Conservation (phyloP, 2,797 vertebrate species). For the Nasua narica region DNA sequence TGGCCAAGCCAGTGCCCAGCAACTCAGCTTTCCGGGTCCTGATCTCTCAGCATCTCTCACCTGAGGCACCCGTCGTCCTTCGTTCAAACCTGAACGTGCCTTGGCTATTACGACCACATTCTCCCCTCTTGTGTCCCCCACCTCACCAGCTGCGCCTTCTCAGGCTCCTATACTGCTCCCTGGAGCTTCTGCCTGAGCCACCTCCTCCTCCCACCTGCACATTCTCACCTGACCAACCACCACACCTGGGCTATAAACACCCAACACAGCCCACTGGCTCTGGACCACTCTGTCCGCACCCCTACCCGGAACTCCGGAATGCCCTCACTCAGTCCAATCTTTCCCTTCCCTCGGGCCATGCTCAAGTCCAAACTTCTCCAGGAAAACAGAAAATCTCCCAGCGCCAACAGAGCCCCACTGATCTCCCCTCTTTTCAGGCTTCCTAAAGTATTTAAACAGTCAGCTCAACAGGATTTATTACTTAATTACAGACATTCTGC, state of each 20-base stretch:
- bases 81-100: not conserved
- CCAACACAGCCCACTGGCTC: accelerated
- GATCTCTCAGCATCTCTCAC: not conserved
- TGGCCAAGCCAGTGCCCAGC: not conserved
- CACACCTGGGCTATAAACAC: not conserved
- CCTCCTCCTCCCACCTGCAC: not conserved
- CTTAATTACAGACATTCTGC: slow-evolving; percentile 27
- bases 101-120: not conserved
- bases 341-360: not conserved
- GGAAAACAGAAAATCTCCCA: not conserved
- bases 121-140: not conserved
- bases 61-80: accelerated
- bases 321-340: not conserved
- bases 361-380: not conserved
- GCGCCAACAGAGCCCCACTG: accelerated
- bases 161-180: not conserved
- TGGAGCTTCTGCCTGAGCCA: not conserved
- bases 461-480: not conserved
- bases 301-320: not conserved
- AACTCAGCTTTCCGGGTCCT: not conserved
- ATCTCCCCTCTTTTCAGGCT: not conserved
- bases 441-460: not conserved
- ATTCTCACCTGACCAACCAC: not conserved
- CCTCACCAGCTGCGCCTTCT: not conserved
- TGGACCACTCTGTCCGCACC: not conserved